A percentile compares a stretch with the other conserved stretches of the same genome.
Evolutionary conservation across 1,140 invertebrate genomes (phyloP).

Genomic region (Ephestia elutella): DNA sequence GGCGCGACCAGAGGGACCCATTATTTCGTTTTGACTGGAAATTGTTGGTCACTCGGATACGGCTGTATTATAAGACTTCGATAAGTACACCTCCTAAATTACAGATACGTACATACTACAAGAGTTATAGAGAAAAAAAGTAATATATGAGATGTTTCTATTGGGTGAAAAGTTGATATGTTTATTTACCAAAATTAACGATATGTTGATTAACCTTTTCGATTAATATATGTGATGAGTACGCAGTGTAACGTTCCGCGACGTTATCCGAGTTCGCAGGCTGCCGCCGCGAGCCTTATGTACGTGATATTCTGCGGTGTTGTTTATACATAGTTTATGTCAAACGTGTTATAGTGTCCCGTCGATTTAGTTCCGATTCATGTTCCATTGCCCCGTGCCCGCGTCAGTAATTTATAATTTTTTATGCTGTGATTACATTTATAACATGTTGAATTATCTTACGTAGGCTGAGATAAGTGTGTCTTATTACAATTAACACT

Average conservation of each 20-base stretch:
- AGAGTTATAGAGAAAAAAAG: constrained; percentile 60
- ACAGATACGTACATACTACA: constrained; percentile 53
- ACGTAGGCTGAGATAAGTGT: constrained; percentile 62
- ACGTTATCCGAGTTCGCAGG: neutral
- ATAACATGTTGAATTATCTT: constrained; percentile 63
- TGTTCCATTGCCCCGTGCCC: constrained; percentile 59
- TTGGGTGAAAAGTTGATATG: constrained; percentile 63
- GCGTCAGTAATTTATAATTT: constrained; percentile 66
- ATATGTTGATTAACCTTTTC: constrained; percentile 54
- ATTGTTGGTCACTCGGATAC: constrained; percentile 63
- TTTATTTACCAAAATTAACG: constrained; percentile 70
- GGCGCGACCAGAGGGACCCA: constrained; percentile 25
- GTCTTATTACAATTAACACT: constrained; percentile 60
- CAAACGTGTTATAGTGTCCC: constrained; percentile 57
- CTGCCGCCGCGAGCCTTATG: constrained; percentile 3
- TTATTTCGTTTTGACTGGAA: constrained; percentile 59
- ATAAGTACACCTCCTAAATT: constrained; percentile 62
- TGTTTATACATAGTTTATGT: constrained; percentile 67
- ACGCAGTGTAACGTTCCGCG: constrained; percentile 27
- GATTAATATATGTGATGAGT: constrained; percentile 48
- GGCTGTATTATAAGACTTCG: constrained; percentile 52
- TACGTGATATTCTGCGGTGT: constrained; percentile 13
- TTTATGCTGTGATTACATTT: constrained; percentile 72
- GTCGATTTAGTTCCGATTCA: constrained; percentile 58
- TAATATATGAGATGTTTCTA: constrained; percentile 72